These are phyloP conservation scores for Syrphus vitripennis DNA, from an alignment of 2,888 invertebrate genomes.

Conservation along the genomic window DNA sequence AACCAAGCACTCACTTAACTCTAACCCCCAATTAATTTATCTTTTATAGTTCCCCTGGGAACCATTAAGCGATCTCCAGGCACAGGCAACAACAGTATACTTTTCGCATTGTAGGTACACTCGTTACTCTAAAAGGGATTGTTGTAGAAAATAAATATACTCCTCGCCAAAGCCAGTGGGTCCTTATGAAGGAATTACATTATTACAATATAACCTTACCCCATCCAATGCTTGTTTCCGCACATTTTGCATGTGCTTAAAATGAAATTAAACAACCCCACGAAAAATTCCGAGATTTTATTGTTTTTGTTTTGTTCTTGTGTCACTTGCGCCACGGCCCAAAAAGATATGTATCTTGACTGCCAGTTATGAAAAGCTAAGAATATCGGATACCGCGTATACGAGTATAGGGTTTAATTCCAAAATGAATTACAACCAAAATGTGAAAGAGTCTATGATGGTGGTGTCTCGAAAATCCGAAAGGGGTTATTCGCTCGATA, in stretches of 20 bases:
- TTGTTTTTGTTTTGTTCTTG: conserved; percentile 31
- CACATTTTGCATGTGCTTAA: conserved; percentile 61
- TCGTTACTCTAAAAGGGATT: conserved; percentile 38
- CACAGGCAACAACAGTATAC: conserved; percentile 27
- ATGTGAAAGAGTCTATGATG: conserved; percentile 17
- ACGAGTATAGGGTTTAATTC: conserved; percentile 26
- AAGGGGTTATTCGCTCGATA: conserved; percentile 57
- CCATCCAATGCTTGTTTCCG: neutral
- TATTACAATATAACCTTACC: conserved; percentile 40
- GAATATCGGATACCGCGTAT: conserved; percentile 46
- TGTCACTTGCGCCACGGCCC: conserved; percentile 39
- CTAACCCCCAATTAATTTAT: conserved; percentile 80
- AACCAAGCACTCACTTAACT: conserved; percentile 75
- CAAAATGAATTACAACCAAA: conserved; percentile 63
- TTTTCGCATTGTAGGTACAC: conserved; percentile 8
- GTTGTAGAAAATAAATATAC: conserved; percentile 13
- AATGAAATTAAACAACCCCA: conserved; percentile 69
- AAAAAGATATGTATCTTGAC: conserved; percentile 62
- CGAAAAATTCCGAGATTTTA: conserved; percentile 53
- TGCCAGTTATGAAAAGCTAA: conserved; percentile 63
- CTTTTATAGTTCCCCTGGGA: conserved; percentile 80
- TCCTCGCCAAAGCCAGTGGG: conserved; percentile 30
- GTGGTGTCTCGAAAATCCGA: conserved; percentile 18
- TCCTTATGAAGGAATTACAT: conserved; percentile 58
- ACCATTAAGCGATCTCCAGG: conserved; percentile 76